A percentile compares a stretch with the other conserved stretches of the same genome.
Evolutionary conservation across 2,888 invertebrate genomes (phyloP).

Genomic region (Anarsia innoxiella): DNA sequence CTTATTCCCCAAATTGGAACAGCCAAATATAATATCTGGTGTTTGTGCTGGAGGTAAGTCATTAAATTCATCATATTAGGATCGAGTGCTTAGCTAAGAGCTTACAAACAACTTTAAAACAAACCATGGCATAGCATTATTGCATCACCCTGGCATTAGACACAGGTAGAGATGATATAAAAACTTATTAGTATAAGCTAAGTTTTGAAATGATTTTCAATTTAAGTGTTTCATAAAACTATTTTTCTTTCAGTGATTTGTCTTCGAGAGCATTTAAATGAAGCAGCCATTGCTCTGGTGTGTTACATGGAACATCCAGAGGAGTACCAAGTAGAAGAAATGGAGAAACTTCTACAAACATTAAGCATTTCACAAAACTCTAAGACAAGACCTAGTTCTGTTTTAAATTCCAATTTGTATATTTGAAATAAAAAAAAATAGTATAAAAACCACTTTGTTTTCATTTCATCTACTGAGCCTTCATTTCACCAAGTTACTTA

Average conservation of each 20-base stretch:
- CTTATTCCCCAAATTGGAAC: conserved; percentile 50
- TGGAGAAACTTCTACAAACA: conserved; percentile 42
- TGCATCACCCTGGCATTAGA: too few relatives aligned
- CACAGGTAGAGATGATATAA: too few relatives aligned
- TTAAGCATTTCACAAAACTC: conserved; percentile 34
- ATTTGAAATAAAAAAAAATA: conserved; percentile 30
- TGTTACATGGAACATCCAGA: conserved; percentile 54
- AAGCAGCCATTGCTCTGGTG: conserved; percentile 42
- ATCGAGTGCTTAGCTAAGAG: background rate
- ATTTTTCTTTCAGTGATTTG: conserved; percentile 46
- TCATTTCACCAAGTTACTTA: background rate
- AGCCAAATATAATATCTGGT: conserved; percentile 66
- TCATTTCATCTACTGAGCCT: background rate
- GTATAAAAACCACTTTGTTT: background rate
- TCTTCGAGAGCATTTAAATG: conserved; percentile 45
- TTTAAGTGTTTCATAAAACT: background rate
- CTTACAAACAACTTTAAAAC: background rate
- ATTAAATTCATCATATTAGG: background rate
- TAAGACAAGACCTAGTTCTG: conserved; percentile 28
- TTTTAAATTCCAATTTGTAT: conserved; percentile 56
- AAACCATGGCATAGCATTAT: too few relatives aligned
- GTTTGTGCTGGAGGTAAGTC: conserved; percentile 62
- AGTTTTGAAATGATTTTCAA: background rate
- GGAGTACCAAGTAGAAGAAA: conserved; percentile 41
- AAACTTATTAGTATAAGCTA: too few relatives aligned